These are phyloP conservation scores for Synanthedon andrenaeformis DNA, from an alignment of 2,888 invertebrate genomes.

Conservation along the genomic window DNA sequence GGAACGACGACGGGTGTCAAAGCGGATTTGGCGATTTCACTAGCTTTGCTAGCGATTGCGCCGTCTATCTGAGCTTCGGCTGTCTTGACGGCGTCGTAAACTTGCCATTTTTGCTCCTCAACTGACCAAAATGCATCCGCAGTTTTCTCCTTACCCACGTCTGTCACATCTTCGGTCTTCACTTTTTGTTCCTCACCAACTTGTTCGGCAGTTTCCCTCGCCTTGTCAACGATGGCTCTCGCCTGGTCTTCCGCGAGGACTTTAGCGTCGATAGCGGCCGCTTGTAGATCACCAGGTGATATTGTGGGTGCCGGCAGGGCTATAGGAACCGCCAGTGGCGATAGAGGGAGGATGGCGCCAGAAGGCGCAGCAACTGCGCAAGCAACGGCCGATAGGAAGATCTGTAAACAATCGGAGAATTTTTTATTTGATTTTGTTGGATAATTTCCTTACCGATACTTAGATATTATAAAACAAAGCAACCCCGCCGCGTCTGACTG, in stretches of 20 bases:
- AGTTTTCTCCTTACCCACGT: constrained; percentile 22
- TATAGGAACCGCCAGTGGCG: constrained; percentile 9
- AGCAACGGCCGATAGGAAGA: constrained; percentile 5
- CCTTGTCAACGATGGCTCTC: constrained; percentile 22
- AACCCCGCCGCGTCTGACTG: too few relatives aligned
- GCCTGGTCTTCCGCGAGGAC: constrained; percentile 23
- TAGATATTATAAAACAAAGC: too few relatives aligned
- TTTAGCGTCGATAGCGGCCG: constrained; percentile 49
- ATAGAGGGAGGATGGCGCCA: neutral
- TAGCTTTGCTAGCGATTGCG: constrained; percentile 30
- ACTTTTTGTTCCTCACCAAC: constrained; percentile 31
- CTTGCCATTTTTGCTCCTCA: constrained; percentile 57
- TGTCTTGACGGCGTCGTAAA: constrained; percentile 39
- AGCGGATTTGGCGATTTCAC: constrained; percentile 24
- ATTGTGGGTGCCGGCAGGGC: constrained; percentile 30
- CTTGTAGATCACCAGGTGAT: constrained; percentile 48
- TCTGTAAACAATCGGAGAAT: neutral
- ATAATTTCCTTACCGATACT: too few relatives aligned
- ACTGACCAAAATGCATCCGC: constrained; percentile 29
- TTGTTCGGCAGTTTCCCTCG: constrained; percentile 23
- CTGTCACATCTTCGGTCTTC: constrained; percentile 24
- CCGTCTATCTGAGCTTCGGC: constrained; percentile 47
- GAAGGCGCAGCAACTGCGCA: constrained; percentile 13
- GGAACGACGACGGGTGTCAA: constrained; percentile 5
- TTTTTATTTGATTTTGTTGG: neutral